Percentiles rank a stretch among this genome's conserved stretches.
These are phyloP conservation scores for Trisateles emortualis DNA, from an alignment of 2,888 invertebrate genomes.

Conservation along the genomic window DNA sequence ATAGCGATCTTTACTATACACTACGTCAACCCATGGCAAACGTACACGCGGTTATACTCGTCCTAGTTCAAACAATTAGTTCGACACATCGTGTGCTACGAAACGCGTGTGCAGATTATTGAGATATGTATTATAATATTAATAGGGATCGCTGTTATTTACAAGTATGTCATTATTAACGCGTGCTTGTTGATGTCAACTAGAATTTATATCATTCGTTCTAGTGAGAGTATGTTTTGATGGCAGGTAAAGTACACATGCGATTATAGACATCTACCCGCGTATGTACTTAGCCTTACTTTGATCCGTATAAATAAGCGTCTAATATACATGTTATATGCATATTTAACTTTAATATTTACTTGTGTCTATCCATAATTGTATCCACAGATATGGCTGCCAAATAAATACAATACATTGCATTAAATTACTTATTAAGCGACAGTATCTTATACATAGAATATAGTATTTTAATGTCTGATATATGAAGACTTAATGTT, in stretches of 20 bases:
- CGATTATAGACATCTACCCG: conserved; percentile 33
- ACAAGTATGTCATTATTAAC: conserved; percentile 50
- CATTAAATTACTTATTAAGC: conserved; percentile 68
- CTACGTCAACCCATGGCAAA: conserved; percentile 10
- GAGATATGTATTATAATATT: conserved; percentile 38
- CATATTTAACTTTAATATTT: conserved; percentile 71
- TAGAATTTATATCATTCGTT: conserved; percentile 46
- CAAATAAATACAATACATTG: conserved; percentile 76
- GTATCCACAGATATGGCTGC: conserved; percentile 80
- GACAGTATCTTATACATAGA: conserved; percentile 61
- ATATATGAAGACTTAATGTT: conserved; percentile 25
- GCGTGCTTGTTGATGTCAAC: conserved; percentile 49
- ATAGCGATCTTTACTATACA: not conserved
- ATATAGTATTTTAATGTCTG: conserved; percentile 47
- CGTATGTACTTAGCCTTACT: conserved; percentile 52
- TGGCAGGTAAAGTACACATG: conserved; percentile 36
- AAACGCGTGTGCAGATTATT: conserved; percentile 53
- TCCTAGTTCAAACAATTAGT: conserved; percentile 54
- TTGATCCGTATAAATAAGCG: conserved; percentile 66
- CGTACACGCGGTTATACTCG: conserved; percentile 47
- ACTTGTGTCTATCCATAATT: conserved; percentile 77
- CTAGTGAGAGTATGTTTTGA: conserved; percentile 32
- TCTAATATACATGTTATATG: conserved; percentile 71
- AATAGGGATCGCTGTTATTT: conserved; percentile 63
- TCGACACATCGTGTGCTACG: conserved; percentile 57